Base-by-base conservation (phyloP, 2,113 vertebrate genomes). In the Spea multiplicata region DNA sequence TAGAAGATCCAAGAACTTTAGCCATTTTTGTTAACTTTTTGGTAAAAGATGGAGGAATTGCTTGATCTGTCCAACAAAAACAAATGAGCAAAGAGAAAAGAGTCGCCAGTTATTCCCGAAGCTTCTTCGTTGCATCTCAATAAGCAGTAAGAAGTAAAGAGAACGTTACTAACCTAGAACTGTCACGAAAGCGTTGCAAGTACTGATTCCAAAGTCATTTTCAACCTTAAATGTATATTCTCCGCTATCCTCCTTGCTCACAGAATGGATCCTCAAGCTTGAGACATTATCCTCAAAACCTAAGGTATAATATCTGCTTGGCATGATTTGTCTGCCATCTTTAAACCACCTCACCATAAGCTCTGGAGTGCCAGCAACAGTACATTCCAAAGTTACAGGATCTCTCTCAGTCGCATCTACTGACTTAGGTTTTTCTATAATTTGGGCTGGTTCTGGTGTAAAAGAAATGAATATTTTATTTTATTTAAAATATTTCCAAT, bases 341-440 rank as follows among this genome's bases (percentile, higher is more conserved):
- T 97, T 99, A 84, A 91, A 92, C 97, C 97, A 99, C 85, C 90
- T 98, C 55, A 96, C 92, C 87, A 88, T 95, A 79, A 99, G 94
- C 84, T 98, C 95, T 83, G 96, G 94, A n/a, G 96, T 97, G 67
- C 97, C 97, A 3, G 87, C 92, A 66, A 99, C 95, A 64, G 93
- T 95, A 82, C 97, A 97, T 74, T 98, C 95, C 87, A 99, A 90
- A 85, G 91, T 97, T 83, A 98, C 93, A 0, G 96, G 96, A 84
- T 98, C 96, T 91, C 93, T 95, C 78, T 91, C 92, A 7, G 97
- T 97, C 14, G 96, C 96, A 86, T 95, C 95, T 47, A 98, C 90
- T 62, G 93, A 90, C 82, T 97, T 96, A 71, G 95, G 90, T 80
- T 95, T 96, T 89, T 99, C 97, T 88, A 91, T 86, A 84, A 99